phyloP scores from a whole-genome alignment of 2,113 vertebrate species.

The Promerops cafer region DNA sequence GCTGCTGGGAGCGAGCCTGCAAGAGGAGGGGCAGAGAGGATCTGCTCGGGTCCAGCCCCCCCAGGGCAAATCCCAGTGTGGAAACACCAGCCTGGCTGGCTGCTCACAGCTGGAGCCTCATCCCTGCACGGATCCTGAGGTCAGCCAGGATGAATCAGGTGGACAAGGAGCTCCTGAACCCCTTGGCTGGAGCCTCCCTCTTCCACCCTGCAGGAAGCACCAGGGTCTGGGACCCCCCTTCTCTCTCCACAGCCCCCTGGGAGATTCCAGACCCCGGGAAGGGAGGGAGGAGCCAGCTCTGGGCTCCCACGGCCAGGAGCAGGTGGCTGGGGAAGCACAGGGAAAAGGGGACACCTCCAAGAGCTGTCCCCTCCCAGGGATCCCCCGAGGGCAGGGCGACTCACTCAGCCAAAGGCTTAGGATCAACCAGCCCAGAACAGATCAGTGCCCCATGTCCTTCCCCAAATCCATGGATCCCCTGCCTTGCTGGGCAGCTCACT shows the following conservation, averaged over 20 bases:
- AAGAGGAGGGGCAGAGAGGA: not conserved
- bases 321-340: not conserved
- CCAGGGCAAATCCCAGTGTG: not conserved
- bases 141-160: rapidly evolving
- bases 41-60: rapidly evolving
- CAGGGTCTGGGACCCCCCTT: not conserved
- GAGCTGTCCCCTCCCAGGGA: not conserved
- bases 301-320: not conserved
- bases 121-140: rapidly evolving
- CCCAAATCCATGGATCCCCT: not conserved
- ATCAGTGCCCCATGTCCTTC: not conserved
- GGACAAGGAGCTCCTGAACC: not conserved
- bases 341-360: not conserved
- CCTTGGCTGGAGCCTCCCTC: not conserved
- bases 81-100: not conserved
- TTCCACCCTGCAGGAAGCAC: not conserved
- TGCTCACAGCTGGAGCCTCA: rapidly evolving
- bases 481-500: not conserved
- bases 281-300: not conserved
- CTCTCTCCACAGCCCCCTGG: not conserved
- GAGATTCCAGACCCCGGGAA: not conserved
- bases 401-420: not conserved
- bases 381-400: not conserved
- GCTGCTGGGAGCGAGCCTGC: not conserved
- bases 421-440: not conserved